These are phyloP conservation scores for Frankliniella fusca DNA, from an alignment of 2,888 invertebrate genomes.

Conservation along the genomic window DNA sequence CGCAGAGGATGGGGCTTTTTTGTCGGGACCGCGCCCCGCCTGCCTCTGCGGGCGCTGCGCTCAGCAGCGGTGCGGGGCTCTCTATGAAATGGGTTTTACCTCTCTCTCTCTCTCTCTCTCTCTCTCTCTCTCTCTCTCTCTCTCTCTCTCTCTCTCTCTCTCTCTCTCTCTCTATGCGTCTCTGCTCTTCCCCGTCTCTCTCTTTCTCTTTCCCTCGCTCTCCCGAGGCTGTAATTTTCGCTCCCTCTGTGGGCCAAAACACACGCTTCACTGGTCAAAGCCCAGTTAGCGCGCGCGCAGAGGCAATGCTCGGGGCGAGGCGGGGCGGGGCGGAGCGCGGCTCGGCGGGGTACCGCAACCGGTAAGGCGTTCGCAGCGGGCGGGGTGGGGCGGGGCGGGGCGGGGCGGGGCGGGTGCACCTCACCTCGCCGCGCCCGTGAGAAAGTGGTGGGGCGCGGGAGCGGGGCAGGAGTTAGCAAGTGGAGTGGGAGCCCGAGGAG, in stretches of 20 bases:
- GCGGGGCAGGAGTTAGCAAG: background rate
- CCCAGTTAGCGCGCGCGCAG: background rate
- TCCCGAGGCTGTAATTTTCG: background rate
- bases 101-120: background rate
- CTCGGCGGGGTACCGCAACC: background rate
- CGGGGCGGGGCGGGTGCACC: background rate
- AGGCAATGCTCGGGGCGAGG: background rate
- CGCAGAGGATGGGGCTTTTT: no score
- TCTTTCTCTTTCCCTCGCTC: no score
- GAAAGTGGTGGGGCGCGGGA: background rate
- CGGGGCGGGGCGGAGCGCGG: background rate
- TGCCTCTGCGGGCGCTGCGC: background rate
- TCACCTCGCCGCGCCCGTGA: background rate
- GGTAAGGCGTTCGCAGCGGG: background rate
- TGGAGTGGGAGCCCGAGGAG: background rate
- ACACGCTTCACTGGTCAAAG: slow-evolving; percentile 16
- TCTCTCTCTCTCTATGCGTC: no score
- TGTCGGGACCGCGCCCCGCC: background rate
- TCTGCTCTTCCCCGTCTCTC: no score
- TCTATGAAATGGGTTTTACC: background rate
- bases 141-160: no score
- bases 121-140: no score
- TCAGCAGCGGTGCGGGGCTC: background rate
- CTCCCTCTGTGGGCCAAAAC: background rate
- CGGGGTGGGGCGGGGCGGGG: background rate